Evolutionary conservation across 1,140 invertebrate species (phyloP).

Genomic region (Hesperophylax magnus): DNA sequence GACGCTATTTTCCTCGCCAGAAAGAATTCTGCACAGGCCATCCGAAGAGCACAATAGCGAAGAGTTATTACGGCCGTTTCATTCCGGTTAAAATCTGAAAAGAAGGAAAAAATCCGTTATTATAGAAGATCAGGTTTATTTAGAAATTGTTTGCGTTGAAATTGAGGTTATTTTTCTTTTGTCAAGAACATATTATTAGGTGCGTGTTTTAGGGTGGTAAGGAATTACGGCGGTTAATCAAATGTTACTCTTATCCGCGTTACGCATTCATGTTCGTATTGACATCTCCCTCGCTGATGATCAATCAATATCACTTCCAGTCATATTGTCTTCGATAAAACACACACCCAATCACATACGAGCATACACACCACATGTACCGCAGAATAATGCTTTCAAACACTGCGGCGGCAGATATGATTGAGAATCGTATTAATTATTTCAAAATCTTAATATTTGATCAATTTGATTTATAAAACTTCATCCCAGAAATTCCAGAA

Average conservation of each 20-base stretch:
- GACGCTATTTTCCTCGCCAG: constrained; percentile 6
- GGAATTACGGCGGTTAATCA: not conserved
- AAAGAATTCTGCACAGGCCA: constrained; percentile 18
- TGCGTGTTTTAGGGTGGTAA: constrained; percentile 18
- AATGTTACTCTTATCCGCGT: not conserved
- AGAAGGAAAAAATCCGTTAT: constrained; percentile 40
- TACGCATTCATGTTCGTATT: not conserved
- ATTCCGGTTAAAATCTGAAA: constrained; percentile 40
- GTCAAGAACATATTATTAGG: constrained; percentile 18
- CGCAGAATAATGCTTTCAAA: too few relatives aligned
- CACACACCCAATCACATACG: not conserved
- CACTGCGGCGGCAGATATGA: too few relatives aligned
- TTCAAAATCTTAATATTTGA: too few relatives aligned
- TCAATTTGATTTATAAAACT: too few relatives aligned
- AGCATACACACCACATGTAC: too few relatives aligned
- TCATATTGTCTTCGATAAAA: not conserved
- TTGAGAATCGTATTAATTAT: too few relatives aligned
- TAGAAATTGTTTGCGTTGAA: constrained; percentile 22
- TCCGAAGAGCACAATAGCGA: constrained; percentile 24
- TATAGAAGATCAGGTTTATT: constrained; percentile 43
- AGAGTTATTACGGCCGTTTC: constrained; percentile 35
- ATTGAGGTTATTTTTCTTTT: constrained; percentile 33
- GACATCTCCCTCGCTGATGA: not conserved
- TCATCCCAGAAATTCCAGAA: too few relatives aligned
- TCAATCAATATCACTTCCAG: not conserved